These are phyloP conservation scores for Troglohyphantes excavatus DNA, from an alignment of 2,888 invertebrate genomes.

Conservation along the genomic window DNA sequence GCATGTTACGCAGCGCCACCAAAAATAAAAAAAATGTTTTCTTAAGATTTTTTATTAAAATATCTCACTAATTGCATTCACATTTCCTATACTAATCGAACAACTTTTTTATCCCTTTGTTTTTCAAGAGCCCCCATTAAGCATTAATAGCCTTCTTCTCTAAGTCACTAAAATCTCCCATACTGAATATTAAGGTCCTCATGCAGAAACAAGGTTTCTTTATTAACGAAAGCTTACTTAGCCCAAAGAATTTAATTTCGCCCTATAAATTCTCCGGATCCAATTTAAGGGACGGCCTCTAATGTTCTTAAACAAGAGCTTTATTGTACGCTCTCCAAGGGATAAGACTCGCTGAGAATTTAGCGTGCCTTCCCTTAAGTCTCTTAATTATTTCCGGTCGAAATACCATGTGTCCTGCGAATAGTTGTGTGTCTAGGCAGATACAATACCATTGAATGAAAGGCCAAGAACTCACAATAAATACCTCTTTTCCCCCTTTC, in stretches of 20 bases:
- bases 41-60: neutral
- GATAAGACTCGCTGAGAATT: neutral
- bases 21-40: neutral
- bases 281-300: neutral
- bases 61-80: neutral
- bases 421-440: neutral
- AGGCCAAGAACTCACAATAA: neutral
- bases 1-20: neutral
- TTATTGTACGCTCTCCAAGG: neutral
- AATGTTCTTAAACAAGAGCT: slow-evolving; percentile 24
- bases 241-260: neutral
- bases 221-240: slow-evolving; percentile 5
- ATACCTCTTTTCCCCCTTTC: neutral
- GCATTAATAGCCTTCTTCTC: neutral
- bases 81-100: neutral
- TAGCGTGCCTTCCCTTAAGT: neutral
- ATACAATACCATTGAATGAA: neutral
- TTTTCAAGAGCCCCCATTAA: neutral
- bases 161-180: neutral
- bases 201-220: neutral
- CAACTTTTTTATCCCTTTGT: neutral
- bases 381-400: slow-evolving; percentile 26
- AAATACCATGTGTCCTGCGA: neutral
- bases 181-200: neutral
- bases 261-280: slow-evolving; percentile 14